phyloP scores from a whole-genome alignment of 2,797 vertebrate species.

The Chloroceryle inda region DNA sequence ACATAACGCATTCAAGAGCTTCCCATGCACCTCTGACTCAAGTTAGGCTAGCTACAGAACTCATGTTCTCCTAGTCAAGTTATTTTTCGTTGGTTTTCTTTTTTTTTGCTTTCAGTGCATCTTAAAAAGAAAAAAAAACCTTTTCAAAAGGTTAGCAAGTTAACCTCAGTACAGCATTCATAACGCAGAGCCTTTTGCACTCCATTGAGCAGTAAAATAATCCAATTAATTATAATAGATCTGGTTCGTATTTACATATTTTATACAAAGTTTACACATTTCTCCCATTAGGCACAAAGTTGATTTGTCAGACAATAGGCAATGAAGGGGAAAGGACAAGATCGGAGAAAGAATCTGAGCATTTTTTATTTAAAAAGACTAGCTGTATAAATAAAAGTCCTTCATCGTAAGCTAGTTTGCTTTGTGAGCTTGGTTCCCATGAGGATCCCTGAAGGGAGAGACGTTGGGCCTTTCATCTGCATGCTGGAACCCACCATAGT shows the following conservation, averaged over 20 bases:
- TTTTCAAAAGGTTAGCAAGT: slow-evolving; percentile 50
- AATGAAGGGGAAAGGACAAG: slow-evolving; percentile 30
- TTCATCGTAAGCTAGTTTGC: slow-evolving; percentile 85
- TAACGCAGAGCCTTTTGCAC: slow-evolving; percentile 49
- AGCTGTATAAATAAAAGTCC: slow-evolving; percentile 59
- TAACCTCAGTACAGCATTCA: slow-evolving; percentile 47
- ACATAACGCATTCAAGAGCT: background rate
- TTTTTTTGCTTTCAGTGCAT: slow-evolving; percentile 77
- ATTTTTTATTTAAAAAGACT: slow-evolving; percentile 56
- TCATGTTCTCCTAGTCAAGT: slow-evolving; percentile 71
- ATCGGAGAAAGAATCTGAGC: background rate
- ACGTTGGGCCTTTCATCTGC: slow-evolving; percentile 94
- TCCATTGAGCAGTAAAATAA: slow-evolving; percentile 43
- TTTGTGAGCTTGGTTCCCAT: slow-evolving; percentile 85
- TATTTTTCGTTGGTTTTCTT: slow-evolving; percentile 21
- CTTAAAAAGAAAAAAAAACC: slow-evolving; percentile 32
- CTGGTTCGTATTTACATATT: slow-evolving; percentile 78
- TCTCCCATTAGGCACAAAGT: slow-evolving; percentile 85
- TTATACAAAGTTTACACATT: slow-evolving; percentile 76
- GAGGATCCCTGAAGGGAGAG: slow-evolving; percentile 87
- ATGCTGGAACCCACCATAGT: slow-evolving; percentile 97
- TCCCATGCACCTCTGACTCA: slow-evolving; percentile 24
- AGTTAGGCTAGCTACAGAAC: slow-evolving; percentile 23
- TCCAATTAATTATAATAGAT: slow-evolving; percentile 59
- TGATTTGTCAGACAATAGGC: slow-evolving; percentile 82